Base-by-base conservation (phyloP, 2,797 vertebrate genomes). In the Sebastolobus alascanus region DNA sequence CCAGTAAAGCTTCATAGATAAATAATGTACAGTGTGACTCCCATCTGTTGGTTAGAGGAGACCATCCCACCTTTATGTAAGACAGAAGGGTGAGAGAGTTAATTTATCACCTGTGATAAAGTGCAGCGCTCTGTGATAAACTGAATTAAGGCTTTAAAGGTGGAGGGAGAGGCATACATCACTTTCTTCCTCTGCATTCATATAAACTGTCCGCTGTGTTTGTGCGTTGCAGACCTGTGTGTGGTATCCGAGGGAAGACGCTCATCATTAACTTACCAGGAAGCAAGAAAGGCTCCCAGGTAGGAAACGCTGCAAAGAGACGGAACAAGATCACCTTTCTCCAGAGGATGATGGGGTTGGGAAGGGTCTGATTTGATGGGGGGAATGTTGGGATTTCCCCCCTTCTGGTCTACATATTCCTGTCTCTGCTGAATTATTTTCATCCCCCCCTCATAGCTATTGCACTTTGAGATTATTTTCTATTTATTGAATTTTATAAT, bases 281-380 rank as follows among this genome's bases (percentile, higher is more conserved):
- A 95, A 99, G 98, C 96, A 99, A 99, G 97, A 99, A 99, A 96
- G 98, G 98, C 84, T 99, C 98, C 95, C 98, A 99, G 98, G 98
- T 99, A 96, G 95, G 95, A 85, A 84, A 71, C 22, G 1, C 56
- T 16, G 22, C 64, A 10, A 50, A 37, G 43, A 61, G 25, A 20
- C 29, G 18, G 2, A 18, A 29, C 66, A 20, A 10, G 10, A 4
- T 71, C 54, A 10, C 10, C 14, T 56, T 37, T 61, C 22, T 56
- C 11, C 54, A 27, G 33, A 6, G 54, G 12, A 60, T 16, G 38
- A 54, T 27, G 1, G 14, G 3, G 22, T 33, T 8, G 0, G 43
- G 43, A 46, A 46, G 43, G 43, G 43, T 46, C 16, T 2, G 16
- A 46, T 4, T 18, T 46, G 43, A 4, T 31, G 31, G 31, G 5